Evolutionary conservation across 1,140 invertebrate genomes (phyloP), one percentile per base, ranked within the genome.

Genomic region (Whitmania pigra): DNA sequence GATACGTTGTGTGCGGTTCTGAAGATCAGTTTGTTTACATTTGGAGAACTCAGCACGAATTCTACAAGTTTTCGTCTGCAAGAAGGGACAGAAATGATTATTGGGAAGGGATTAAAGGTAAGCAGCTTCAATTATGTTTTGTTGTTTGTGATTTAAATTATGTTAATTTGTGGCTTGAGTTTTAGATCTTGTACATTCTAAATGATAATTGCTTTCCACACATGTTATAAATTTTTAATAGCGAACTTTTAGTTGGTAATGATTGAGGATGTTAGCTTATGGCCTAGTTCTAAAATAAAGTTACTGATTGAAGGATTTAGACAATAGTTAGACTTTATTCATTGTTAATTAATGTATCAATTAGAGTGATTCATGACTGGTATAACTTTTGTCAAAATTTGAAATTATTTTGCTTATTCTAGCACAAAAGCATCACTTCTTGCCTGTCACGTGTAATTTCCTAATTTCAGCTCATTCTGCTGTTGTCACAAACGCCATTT

Each of bases 11-110:
- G 0, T 94, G 93, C 79, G 96, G 96, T 0, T 97, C 94, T 5
- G 95, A 99, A 81, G 97, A 99, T 85, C 90, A 94, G 78, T 96
- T 91, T 81, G 92, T 97, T 75, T 97, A 97, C 78, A 90, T 97
- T 60, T 97, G 94, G 94, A 93, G 84, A 76, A 96, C 93, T 0
- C 89, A 93, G 79, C 92, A 97, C 77, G 94, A 97, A 79, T 94
- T 94, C 79, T 89, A 92, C 3, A 95, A 96, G 82, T 93, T 97
- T 78, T 90, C 91, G 31, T 95, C 93, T 20, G 93, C 94, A 0
- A 82, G 95, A 73, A 84, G 94, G 72, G 94, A 99, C 82, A 84
- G 95, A 20, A 99, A 98, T 81, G 90, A 93, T 79, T 97, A 92
- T 81, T 99, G 94, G 93, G 95, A 99, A 83, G 91, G 93, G 0